These are phyloP conservation scores for Chelonoidis abingdonii DNA, from an alignment of 2,113 vertebrate species.

Conservation along the genomic window DNA sequence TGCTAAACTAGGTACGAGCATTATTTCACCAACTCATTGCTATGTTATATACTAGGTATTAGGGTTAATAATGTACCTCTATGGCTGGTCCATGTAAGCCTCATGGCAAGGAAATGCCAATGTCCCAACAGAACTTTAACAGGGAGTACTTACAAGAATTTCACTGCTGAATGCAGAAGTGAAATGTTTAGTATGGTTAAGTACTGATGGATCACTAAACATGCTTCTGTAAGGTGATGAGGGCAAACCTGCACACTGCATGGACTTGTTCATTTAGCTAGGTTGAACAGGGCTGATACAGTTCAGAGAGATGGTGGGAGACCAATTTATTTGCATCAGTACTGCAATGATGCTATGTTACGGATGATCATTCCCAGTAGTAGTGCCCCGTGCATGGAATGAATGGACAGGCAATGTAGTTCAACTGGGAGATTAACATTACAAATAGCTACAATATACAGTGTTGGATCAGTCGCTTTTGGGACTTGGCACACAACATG, in stretches of 20 bases:
- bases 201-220: not conserved
- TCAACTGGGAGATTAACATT: not conserved
- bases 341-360: not conserved
- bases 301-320: not conserved
- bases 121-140: not conserved
- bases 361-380: not conserved
- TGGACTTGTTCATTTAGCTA: not conserved
- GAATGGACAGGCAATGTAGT: not conserved
- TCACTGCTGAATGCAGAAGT: not conserved
- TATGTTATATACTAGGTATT: not conserved
- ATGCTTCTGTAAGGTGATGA: not conserved
- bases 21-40: not conserved
- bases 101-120: not conserved
- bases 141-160: not conserved
- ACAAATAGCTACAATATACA: not conserved
- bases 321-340: not conserved
- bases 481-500: not conserved
- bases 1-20: accelerated
- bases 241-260: not conserved
- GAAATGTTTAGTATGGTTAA: not conserved
- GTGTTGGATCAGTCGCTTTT: not conserved
- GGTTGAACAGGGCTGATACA: accelerated
- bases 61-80: not conserved
- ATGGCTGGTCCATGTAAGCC: not conserved
- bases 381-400: not conserved